Base-by-base conservation (phyloP, 2,888 invertebrate species). In the Axea sp. region DNA sequence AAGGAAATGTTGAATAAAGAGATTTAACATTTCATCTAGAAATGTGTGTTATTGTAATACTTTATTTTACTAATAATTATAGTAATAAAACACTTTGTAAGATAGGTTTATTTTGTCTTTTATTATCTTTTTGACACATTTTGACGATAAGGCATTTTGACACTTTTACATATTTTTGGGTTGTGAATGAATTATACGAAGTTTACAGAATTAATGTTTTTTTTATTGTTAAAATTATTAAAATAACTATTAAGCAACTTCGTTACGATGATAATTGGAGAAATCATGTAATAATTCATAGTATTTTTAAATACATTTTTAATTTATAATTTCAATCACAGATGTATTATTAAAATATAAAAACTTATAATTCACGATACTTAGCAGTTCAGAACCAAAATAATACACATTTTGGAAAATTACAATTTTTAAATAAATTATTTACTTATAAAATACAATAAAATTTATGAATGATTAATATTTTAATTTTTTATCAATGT, bases 1-100 rank as follows among this genome's bases (percentile, higher is more conserved):
- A 47, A 68, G 51, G 59, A 68, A 59, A 4, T 51, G 51, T 60
- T 68, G 51, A 68, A 68, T 68, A 68, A 68, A 59, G 59, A 59
- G 51, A 68, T 59, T 59, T 68, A 51, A 59, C 33, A 68, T 68
- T 68, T 68, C 68, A 68, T 49, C 49, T 49, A 49, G 15, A 67
- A 17, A 35, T 19, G 19, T 2, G 4, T 19, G 4, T 3, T 19
- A 3, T 19, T 19, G 2, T 19, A 19, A 19, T 4, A 7, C 4
- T 37, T 9, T 31, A n/a, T n/a, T n/a, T n/a, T n/a, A n/a, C n/a
- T n/a, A n/a, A n/a, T n/a, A n/a, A n/a, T n/a, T 11, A 7, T 35
- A 6, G 22, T 22, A 41, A 59, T 37, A 8, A 31, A 12, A 43
- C 22, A 31, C 12, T 0, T 9, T 6, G 0, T 17, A n/a, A 24